These are phyloP conservation scores for Onthophagus sagittarius DNA, from an alignment of 2,888 invertebrate genomes.

Conservation along the genomic window DNA sequence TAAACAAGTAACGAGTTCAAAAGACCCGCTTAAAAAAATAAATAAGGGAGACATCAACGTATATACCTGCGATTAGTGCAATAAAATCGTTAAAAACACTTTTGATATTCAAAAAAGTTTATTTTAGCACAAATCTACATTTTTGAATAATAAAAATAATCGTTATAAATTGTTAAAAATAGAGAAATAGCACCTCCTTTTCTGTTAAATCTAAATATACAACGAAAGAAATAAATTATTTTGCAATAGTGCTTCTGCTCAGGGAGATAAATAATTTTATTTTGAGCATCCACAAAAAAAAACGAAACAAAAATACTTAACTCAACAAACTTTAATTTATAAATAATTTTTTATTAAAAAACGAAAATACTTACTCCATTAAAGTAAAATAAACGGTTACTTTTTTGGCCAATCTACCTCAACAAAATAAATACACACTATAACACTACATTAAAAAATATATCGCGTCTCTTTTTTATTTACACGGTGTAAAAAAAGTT, in stretches of 20 bases:
- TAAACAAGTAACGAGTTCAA: background rate
- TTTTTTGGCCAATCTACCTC: background rate
- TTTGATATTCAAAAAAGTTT: background rate
- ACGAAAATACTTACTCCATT: background rate
- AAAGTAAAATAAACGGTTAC: background rate
- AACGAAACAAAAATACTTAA: background rate
- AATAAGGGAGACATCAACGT: background rate
- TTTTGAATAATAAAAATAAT: too few relatives aligned
- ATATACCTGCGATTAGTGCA: background rate
- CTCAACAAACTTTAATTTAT: background rate
- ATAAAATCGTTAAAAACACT: background rate
- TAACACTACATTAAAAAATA: constrained; percentile 1
- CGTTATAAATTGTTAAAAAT: background rate
- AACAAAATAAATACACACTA: background rate
- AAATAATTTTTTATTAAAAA: background rate
- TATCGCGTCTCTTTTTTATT: background rate
- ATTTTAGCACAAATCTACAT: background rate
- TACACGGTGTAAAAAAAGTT: background rate
- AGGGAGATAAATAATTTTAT: background rate
- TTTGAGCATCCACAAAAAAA: background rate
- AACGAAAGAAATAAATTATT: background rate
- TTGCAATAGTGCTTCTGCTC: background rate
- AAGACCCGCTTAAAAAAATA: background rate
- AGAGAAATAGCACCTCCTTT: background rate
- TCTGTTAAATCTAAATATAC: background rate